Evolutionary conservation across 92 coral and sea anemone genomes (phyloP).

Genomic region (Epizoanthus scotinus): DNA sequence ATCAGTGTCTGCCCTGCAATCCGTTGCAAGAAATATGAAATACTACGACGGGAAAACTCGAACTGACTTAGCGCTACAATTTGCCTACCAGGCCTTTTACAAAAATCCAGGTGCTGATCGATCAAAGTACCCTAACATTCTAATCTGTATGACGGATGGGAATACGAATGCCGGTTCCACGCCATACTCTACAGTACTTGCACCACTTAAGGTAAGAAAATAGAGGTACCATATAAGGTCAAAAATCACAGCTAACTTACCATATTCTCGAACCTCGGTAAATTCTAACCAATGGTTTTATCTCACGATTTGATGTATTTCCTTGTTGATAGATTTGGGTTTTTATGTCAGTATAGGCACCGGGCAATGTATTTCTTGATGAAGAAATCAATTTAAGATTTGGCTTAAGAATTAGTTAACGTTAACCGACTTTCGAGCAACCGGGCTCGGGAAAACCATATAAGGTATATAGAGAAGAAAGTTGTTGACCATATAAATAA

Average conservation of each 20-base stretch:
- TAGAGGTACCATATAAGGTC: not conserved
- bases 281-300: too few species aligned
- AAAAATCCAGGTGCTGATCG: constrained; percentile 4
- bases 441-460: too few species aligned
- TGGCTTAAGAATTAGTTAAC: too few species aligned
- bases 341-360: too few species aligned
- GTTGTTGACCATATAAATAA: too few species aligned
- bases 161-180: not conserved
- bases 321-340: too few species aligned
- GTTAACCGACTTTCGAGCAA: too few species aligned
- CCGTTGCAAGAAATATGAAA: not conserved
- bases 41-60: constrained; percentile 20
- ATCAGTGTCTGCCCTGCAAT: not conserved
- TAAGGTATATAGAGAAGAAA: constrained; percentile 1
- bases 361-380: too few species aligned
- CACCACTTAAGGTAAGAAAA: constrained; percentile 25
- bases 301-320: too few species aligned
- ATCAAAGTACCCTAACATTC: constrained; percentile 8
- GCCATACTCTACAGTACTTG: constrained; percentile 8
- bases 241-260: too few species aligned
- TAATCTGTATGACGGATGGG: constrained; percentile 10
- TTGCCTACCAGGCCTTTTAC: not conserved
- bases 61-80: constrained; percentile 2
- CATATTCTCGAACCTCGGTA: too few species aligned
- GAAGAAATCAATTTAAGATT: too few species aligned